A percentile compares a stretch with the other conserved stretches of the same genome.
These are phyloP conservation scores for Fragum sueziense DNA, from an alignment of 2,888 invertebrate species.

Conservation along the genomic window DNA sequence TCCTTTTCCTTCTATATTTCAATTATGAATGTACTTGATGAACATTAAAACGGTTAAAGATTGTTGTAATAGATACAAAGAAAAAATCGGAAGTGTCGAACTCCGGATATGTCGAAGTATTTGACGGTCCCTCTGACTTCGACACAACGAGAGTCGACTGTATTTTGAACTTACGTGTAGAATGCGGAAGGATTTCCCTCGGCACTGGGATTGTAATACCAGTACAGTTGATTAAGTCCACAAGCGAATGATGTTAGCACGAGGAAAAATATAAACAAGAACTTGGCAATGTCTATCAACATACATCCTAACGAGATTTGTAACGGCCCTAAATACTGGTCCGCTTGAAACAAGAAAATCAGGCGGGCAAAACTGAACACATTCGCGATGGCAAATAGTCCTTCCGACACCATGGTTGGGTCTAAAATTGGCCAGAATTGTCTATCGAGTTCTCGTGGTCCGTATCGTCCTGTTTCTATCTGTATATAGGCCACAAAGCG, in stretches of 20 bases:
- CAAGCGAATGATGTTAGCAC: conserved; percentile 84
- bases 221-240: conserved; percentile 89
- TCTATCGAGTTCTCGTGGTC: conserved; percentile 80
- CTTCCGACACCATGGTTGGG: conserved; percentile 84
- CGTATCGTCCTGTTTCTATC: conserved; percentile 80
- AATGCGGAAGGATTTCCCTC: conserved; percentile 68
- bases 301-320: conserved; percentile 85
- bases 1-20: no score
- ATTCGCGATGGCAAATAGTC: conserved; percentile 85
- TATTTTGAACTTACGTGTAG: conserved; percentile 75
- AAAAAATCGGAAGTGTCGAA: no score
- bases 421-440: conserved; percentile 84
- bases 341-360: conserved; percentile 84
- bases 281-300: conserved; percentile 85
- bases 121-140: no score
- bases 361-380: conserved; percentile 85
- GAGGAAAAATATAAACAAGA: conserved; percentile 84
- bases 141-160: no score
- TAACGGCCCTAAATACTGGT: conserved; percentile 84
- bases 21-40: no score
- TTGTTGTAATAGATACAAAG: no score
- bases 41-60: no score
- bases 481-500: conserved; percentile 82
- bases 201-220: conserved; percentile 82
- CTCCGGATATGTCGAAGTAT: no score